Conservation (phyloP, 2,113 vertebrate species). For the Podiceps cristatus region DNA sequence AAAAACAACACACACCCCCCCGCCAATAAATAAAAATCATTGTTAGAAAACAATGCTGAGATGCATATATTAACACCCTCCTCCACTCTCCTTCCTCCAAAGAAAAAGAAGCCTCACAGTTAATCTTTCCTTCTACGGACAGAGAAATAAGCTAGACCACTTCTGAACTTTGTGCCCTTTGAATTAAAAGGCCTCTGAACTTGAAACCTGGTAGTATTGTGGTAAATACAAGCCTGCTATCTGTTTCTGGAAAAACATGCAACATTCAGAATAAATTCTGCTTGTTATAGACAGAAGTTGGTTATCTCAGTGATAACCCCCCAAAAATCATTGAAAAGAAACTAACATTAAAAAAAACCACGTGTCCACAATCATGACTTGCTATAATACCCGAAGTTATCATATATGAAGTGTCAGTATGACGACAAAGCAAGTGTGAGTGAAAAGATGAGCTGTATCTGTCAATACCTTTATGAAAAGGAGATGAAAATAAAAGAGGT, state of each 20-base stretch:
- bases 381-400: not conserved
- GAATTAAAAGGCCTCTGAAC: not conserved
- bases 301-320: not conserved
- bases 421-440: not conserved
- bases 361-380: not conserved
- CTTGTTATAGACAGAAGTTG: not conserved
- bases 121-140: not conserved
- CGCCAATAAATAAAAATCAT: not conserved
- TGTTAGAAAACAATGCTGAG: not conserved
- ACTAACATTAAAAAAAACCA: not conserved
- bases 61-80: not conserved
- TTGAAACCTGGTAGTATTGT: not conserved
- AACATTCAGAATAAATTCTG: not conserved
- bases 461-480: not conserved
- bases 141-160: not conserved
- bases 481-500: not conserved
- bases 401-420: not conserved
- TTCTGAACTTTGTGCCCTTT: not conserved
- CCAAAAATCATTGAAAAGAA: not conserved
- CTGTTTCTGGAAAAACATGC: not conserved
- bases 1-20: not conserved
- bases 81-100: rapidly evolving
- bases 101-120: not conserved
- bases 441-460: not conserved
- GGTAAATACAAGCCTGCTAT: not conserved